Evolutionary conservation across 2,797 vertebrate species (phyloP), one percentile per base, ranked within the genome.

Genomic region (Sebastes jordani): DNA sequence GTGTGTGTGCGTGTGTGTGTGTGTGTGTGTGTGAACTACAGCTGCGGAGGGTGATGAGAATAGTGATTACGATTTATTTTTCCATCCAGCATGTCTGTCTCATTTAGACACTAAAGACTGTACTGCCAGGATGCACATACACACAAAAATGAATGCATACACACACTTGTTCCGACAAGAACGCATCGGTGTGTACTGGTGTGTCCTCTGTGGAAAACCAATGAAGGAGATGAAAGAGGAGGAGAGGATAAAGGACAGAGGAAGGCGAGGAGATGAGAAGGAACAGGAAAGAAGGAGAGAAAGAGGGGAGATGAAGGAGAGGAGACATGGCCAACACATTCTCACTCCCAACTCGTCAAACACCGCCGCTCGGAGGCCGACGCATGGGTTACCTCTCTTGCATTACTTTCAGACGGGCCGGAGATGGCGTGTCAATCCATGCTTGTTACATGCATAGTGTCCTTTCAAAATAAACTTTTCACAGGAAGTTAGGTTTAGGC

Each of bases 41-140:
- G 25, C 11, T 76, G 68, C 71, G 29, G 38, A 60, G 73, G 54
- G 42, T 46, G 42, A 46, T 46, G 42, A 46, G 70, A 84, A 38
- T 70, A 49, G 11, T 70, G 54, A 78, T 82, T 58, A 63, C 2
- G 58, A 81, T 76, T 61, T 74, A 32, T 70, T 29, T 71, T 71
- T 74, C 78, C 11, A 61, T 30, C 65, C 10, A 32, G 27, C 29
- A 56, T 36, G 61, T 68, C 74, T 29, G 29, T 77, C 49, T 46
- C n/a, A 74, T 77, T 83, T 70, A 71, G 60, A 61, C 7, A 23
- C 59, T 46, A 38, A 76, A 76, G 52, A 70, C 18, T 52, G 34
- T 22, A 25, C 63, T 10, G 59, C 11, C 32, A 32, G 32, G 36
- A 60, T 32, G 9, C 60, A 52, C 9, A 42, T 1, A 6, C 20